Conservation (phyloP, 2,797 vertebrate species). For the Cirrhinus molitorella region DNA sequence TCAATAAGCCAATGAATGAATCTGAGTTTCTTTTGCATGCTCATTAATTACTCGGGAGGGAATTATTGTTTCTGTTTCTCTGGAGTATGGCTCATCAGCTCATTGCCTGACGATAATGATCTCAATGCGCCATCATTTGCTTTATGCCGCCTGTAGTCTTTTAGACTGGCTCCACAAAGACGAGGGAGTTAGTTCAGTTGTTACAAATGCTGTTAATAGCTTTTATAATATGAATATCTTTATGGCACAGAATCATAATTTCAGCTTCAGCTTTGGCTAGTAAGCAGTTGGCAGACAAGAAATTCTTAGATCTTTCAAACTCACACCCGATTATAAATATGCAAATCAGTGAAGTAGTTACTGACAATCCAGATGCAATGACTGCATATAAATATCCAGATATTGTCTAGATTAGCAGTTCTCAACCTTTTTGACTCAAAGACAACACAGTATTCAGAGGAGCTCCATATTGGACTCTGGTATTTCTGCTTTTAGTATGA, state of each 20-base stretch:
- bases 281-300: neutral
- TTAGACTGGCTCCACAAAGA: neutral
- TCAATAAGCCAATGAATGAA: conserved; percentile 27
- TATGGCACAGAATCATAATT: neutral
- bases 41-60: conserved; percentile 43
- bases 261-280: neutral
- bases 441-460: neutral
- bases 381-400: neutral
- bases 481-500: neutral
- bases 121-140: conserved; percentile 37
- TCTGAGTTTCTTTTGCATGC: conserved; percentile 3
- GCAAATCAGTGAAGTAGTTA: neutral
- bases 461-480: neutral
- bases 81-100: conserved; percentile 48
- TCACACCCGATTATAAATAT: neutral
- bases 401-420: neutral
- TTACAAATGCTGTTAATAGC: conserved; percentile 17
- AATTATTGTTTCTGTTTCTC: conserved; percentile 42
- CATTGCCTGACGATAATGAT: conserved; percentile 47
- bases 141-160: conserved; percentile 33
- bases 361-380: neutral
- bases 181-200: conserved; percentile 16
- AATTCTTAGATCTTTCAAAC: neutral
- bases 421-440: neutral
- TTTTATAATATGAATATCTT: conserved; percentile 24